Evolutionary conservation across 1,140 invertebrate genomes (phyloP), one percentile per base, ranked within the genome.

Genomic region (Drosophila jambulina): DNA sequence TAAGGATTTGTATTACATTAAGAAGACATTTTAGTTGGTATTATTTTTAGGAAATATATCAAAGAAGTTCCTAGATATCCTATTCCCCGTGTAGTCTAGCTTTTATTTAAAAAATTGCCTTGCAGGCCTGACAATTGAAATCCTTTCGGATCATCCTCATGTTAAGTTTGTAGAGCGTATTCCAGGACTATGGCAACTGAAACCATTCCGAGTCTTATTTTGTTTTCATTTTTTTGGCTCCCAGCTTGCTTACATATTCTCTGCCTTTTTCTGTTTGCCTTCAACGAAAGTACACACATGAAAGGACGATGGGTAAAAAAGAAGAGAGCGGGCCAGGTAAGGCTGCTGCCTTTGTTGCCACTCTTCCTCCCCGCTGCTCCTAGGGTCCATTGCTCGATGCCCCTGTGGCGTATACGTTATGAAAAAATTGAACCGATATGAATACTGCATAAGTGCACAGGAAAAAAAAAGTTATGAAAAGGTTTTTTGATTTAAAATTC

Each of bases 181-280:
- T 32, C 4, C 27, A 3, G 25, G 45, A 23, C 23, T 75, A 17
- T 34, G 32, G 32, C 27, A 74, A 40, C 25, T 49, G 42, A 25
- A 62, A 40, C 34, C 27, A 34, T 62, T 61, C 13, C 23, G 53
- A 56, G 53, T 38, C 53, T 25, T 56, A 56, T 32, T 53, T 36
- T 61, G 42, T 32, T 34, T 48, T n/a, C 25, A 27, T 49, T 53
- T 36, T 75, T 43, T 42, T 45, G 4, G 45, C 29, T 60, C 32
- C 15, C 29, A 54, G 46, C 29, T 57, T 34, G 19, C 51, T 68
- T 57, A 25, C 68, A 69, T 46, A 69, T 53, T 54, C 63, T 48
- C 36, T 61, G 48, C 57, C 54, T 60, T 71, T 82, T 75, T 53
- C 53, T 84, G 82, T 85, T 85, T 78, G 78, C 67, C 60, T 77